phyloP scores from a whole-genome alignment of 2,888 invertebrate genomes.

The Erynnis tages region DNA sequence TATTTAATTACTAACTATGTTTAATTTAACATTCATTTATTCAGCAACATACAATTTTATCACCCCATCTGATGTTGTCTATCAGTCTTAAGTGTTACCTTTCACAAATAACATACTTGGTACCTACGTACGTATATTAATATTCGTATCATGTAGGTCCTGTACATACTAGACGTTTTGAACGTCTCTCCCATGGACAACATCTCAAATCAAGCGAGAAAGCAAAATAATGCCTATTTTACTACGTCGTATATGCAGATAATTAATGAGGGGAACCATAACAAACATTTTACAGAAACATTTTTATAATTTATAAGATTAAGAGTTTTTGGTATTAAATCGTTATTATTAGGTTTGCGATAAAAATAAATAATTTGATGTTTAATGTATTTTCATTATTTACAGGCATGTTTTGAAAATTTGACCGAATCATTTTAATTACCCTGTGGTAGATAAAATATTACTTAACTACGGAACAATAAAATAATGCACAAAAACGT shows the following conservation, averaged over 20 bases:
- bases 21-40: conserved; percentile 36
- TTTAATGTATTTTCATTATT: conserved; percentile 23
- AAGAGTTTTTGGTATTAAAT: too few relatives aligned
- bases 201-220: conserved; percentile 6
- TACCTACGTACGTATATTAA: not conserved
- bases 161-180: conserved; percentile 13
- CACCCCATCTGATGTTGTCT: conserved; percentile 73
- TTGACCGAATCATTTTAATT: conserved; percentile 53
- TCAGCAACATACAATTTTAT: conserved; percentile 32
- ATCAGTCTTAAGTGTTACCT: conserved; percentile 68
- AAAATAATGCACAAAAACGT: conserved; percentile 66
- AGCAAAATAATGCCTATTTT: conserved; percentile 5
- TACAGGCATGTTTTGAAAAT: conserved; percentile 42
- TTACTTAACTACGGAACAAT: conserved; percentile 59
- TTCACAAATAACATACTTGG: conserved; percentile 29
- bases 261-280: too few relatives aligned
- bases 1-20: conserved; percentile 21
- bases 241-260: not conserved
- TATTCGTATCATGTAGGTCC: not conserved
- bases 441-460: conserved; percentile 71
- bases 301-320: too few relatives aligned
- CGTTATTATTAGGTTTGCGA: too few relatives aligned
- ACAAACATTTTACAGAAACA: too few relatives aligned
- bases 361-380: conserved; percentile 4
- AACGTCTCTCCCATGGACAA: conserved; percentile 13